These are phyloP conservation scores for Brachionus sp. DNA, from an alignment of 1,140 invertebrate species.

Conservation along the genomic window DNA sequence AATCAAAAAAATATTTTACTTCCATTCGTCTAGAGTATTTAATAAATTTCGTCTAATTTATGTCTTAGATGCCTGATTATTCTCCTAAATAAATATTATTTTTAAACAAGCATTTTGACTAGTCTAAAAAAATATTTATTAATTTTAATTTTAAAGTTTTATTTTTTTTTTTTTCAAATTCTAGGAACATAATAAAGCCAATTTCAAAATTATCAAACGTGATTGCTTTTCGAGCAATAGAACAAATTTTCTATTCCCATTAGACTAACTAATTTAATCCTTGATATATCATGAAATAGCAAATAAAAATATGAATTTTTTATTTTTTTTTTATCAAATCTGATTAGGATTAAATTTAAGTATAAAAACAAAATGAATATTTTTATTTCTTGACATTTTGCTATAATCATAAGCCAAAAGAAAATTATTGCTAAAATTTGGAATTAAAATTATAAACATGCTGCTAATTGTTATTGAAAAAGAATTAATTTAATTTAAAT, in stretches of 20 bases:
- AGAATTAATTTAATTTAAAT: background rate
- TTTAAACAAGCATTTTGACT: background rate
- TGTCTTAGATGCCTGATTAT: background rate
- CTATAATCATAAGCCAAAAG: background rate
- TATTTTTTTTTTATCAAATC: slow-evolving; percentile 24
- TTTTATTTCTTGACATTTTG: slow-evolving; percentile 8
- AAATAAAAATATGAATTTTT: slow-evolving; percentile 3
- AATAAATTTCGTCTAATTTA: background rate
- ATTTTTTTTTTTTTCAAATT: background rate
- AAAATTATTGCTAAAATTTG: background rate
- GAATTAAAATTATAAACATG: background rate
- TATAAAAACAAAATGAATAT: background rate
- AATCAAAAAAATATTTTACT: background rate
- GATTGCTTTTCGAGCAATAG: background rate
- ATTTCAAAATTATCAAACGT: background rate
- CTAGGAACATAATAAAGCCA: background rate
- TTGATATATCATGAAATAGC: slow-evolving; percentile 16
- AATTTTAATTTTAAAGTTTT: background rate
- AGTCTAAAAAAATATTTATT: slow-evolving; percentile 12
- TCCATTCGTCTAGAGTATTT: background rate
- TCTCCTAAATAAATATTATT: background rate
- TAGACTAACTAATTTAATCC: background rate
- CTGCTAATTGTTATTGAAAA: background rate
- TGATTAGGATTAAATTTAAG: slow-evolving; percentile 33
- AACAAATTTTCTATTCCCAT: background rate